Percentiles rank a stretch among this genome's conserved stretches.
Conservation (phyloP, 2,797 vertebrate genomes). For the Hybognathus amarus region DNA sequence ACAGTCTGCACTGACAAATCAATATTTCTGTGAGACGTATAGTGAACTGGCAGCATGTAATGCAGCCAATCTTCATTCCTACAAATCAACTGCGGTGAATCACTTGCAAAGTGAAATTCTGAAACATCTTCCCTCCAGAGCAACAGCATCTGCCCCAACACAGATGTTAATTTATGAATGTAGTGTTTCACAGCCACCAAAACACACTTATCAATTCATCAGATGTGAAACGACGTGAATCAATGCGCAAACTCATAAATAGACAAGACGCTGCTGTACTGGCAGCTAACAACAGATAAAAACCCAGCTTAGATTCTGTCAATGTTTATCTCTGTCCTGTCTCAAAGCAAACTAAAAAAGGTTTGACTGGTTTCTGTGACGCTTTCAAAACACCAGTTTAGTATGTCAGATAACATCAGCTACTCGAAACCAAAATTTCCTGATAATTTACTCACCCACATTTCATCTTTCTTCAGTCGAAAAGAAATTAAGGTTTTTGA, state of each 20-base stretch:
- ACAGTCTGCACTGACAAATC: background rate
- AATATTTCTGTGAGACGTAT: conserved; percentile 13
- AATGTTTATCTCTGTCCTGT: conserved; percentile 4
- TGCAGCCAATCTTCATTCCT: conserved; percentile 27
- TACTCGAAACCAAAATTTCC: conserved; percentile 8
- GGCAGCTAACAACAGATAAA: background rate
- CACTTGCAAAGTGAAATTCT: conserved; percentile 21
- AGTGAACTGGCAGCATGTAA: background rate
- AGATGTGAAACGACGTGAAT: background rate
- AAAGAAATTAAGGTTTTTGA: no score
- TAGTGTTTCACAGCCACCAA: conserved; percentile 16
- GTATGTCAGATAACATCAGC: conserved; percentile 10
- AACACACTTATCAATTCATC: conserved; percentile 29
- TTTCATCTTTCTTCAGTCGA: no score
- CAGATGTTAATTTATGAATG: conserved; percentile 39
- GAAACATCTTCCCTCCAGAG: background rate
- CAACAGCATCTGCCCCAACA: background rate
- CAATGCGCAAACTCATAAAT: conserved; percentile 12
- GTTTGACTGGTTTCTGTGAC: background rate
- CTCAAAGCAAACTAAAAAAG: conserved; percentile 19
- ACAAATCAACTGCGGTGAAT: background rate
- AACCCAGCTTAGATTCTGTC: background rate
- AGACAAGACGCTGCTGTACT: background rate
- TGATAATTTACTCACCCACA: no score
- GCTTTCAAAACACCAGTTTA: background rate